Base-by-base conservation (phyloP, 1,140 invertebrate species). In the Pachyrhynchus sulphureomaculatus region DNA sequence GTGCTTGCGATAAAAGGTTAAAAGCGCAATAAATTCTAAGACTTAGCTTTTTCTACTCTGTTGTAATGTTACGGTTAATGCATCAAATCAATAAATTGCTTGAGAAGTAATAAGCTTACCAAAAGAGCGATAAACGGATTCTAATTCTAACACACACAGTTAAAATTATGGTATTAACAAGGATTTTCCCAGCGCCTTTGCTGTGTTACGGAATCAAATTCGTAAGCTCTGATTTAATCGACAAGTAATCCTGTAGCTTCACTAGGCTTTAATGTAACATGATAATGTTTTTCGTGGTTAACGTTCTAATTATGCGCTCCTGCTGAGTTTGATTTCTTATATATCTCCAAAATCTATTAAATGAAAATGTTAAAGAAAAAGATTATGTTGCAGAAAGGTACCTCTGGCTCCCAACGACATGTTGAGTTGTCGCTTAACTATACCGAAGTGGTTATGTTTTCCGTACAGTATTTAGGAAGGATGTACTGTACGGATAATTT, bases 221-320 rank as follows among this genome's bases (percentile, higher is more conserved):
- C 36, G 33, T 29, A 23, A 18, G 17, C 34, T 15, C 1, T 52
- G 34, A 52, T 52, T 52, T 52, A 52, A 52, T 52, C 34, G 49
- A 24, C 21, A 52, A 52, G 10, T 52, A 52, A 52, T 52, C 49
- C 49, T 23, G 2, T 5, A 39, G 49, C 33, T 20, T 52, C n/a
- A n/a, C n/a, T n/a, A n/a, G n/a, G n/a, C n/a, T n/a, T n/a, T 37
- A 52, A 52, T 52, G 39, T 52, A 37, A 52, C 34, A 52, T 52
- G 47, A 49, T 49, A 33, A 49, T 29, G 17, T 33, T 23, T 17
- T 33, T 52, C 34, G 36, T 52, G 20, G 36, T 39, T 52, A 37
- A 52, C 33, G 39, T 52, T 52, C n/a, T 52, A 36, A 52, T 52
- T 13, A n/a, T n/a, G n/a, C n/a, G n/a, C n/a, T n/a, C n/a, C n/a